Evolutionary conservation across 2,797 vertebrate genomes (phyloP), one percentile per base, ranked within the genome.

Genomic region (Darevskia nairensis): DNA sequence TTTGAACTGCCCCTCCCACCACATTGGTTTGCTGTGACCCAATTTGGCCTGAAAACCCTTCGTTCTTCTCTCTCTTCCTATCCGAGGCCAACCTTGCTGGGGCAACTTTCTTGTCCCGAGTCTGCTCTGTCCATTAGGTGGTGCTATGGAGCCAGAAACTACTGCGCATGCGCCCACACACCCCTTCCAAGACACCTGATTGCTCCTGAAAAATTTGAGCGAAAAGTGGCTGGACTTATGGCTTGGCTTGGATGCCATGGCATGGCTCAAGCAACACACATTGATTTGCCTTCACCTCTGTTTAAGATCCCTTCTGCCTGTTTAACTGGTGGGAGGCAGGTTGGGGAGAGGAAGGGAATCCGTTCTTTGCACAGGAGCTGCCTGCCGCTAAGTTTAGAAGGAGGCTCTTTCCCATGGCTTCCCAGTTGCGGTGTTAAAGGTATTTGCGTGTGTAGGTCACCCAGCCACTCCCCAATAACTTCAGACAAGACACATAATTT

Each of bases 61-160:
- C 15, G 1, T 29, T 76, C 44, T 23, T 19, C 44, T 3, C 9
- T 11, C 4, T 1, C 2, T 50, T 1, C 50, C 0, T 0, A 11
- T 25, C 9, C 71, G 5, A 23, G 66, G 13, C 39, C 9, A 15
- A 77, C 61, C 19, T 35, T 87, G 44, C 19, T 11, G 1, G 5
- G 29, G 7, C 78, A 77, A 29, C 44, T 77, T 85, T 19, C n/a
- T 50, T 77, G 46, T 64, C 64, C 74, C 27, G 39, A 50, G 44
- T 59, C 44, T 50, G 8, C 32, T 77, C 84, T 66, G 46, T 90
- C 88, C 94, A 86, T 95, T 94, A 95, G 95, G 86, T 94, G 94
- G 94, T 80, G 87, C 94, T 92, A 88, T 91, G 92, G 69, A 81
- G 8, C 90, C 1, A 69, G 78, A 46, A 50, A 90, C 1, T 1